A percentile compares a stretch with the other conserved stretches of the same genome.
phyloP scores from a whole-genome alignment of 1,140 invertebrate species.

The Macrosteles quadrilineatus region DNA sequence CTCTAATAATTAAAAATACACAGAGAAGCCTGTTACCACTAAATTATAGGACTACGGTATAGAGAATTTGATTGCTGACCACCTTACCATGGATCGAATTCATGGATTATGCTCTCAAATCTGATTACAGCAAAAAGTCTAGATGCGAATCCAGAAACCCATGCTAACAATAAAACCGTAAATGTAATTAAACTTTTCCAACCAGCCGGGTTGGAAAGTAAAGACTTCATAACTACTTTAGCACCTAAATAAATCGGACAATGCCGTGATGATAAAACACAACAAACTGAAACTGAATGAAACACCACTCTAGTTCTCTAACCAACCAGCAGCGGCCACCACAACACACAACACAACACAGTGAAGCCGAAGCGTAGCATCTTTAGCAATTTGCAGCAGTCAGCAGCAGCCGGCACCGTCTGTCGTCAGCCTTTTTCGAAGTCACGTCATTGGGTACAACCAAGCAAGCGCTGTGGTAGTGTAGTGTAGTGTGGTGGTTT shows the following conservation, averaged over 20 bases:
- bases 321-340: slow-evolving; percentile 8
- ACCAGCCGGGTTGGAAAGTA: slow-evolving; percentile 43
- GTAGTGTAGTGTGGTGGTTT: too few species aligned
- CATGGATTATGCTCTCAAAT: slow-evolving; percentile 99
- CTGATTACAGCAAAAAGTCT: slow-evolving; percentile 98
- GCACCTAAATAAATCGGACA: not conserved
- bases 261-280: not conserved
- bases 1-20: too few species aligned
- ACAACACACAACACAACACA: too few species aligned
- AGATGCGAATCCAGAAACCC: slow-evolving; percentile 96
- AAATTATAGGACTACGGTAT: too few species aligned
- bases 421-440: too few species aligned
- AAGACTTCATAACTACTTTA: slow-evolving; percentile 29
- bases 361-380: too few species aligned
- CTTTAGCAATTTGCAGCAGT: not conserved
- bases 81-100: slow-evolving; percentile 98
- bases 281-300: not conserved
- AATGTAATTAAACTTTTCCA: slow-evolving; percentile 81
- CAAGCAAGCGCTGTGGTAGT: too few species aligned
- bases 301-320: not conserved
- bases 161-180: slow-evolving; percentile 89
- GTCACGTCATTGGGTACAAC: too few species aligned
- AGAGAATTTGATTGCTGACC: too few species aligned
- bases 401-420: not conserved
- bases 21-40: too few species aligned